Conservation (phyloP, 1,140 invertebrate genomes). For the Lepidurus couesii region DNA sequence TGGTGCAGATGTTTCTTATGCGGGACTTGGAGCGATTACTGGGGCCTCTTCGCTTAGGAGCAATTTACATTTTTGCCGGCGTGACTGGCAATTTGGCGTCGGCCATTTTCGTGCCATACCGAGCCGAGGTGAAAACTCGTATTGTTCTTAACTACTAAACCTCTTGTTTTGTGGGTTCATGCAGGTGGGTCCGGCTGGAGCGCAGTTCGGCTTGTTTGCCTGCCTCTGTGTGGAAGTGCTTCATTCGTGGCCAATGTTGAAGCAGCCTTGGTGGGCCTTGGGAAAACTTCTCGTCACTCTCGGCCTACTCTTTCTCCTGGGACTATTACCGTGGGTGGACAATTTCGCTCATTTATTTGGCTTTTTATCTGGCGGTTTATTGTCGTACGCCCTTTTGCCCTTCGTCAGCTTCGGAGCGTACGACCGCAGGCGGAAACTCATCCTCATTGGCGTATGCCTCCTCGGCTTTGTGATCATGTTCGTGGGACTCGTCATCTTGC, state of each 20-base stretch:
- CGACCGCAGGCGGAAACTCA: slow-evolving; percentile 70
- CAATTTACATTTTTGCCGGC: slow-evolving; percentile 92
- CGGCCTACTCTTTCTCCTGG: slow-evolving; percentile 69
- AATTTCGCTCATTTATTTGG: slow-evolving; percentile 88
- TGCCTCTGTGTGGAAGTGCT: slow-evolving; percentile 87
- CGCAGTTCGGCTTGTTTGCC: slow-evolving; percentile 86
- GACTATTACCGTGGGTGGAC: slow-evolving; percentile 93
- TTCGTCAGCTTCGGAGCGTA: slow-evolving; percentile 80
- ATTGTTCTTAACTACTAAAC: slow-evolving; percentile 42
- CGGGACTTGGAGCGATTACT: slow-evolving; percentile 92
- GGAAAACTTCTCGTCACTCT: slow-evolving; percentile 69
- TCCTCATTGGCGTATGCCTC: slow-evolving; percentile 72
- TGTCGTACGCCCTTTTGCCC: slow-evolving; percentile 82
- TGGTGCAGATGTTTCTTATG: slow-evolving; percentile 91
- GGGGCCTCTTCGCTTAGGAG: slow-evolving; percentile 80
- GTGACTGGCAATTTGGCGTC: slow-evolving; percentile 94
- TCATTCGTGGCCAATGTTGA: slow-evolving; percentile 76
- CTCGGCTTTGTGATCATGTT: slow-evolving; percentile 65
- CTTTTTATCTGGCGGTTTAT: slow-evolving; percentile 85
- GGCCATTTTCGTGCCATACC: slow-evolving; percentile 95
- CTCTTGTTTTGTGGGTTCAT: slow-evolving; percentile 24
- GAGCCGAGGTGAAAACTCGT: slow-evolving; percentile 67
- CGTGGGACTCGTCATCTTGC: slow-evolving; percentile 70
- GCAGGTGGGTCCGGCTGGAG: slow-evolving; percentile 87
- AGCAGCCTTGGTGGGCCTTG: slow-evolving; percentile 67